Percentiles rank a stretch among this genome's conserved stretches.
These are phyloP conservation scores for Coreius guichenoti DNA, from an alignment of 2,797 vertebrate species.

Conservation along the genomic window DNA sequence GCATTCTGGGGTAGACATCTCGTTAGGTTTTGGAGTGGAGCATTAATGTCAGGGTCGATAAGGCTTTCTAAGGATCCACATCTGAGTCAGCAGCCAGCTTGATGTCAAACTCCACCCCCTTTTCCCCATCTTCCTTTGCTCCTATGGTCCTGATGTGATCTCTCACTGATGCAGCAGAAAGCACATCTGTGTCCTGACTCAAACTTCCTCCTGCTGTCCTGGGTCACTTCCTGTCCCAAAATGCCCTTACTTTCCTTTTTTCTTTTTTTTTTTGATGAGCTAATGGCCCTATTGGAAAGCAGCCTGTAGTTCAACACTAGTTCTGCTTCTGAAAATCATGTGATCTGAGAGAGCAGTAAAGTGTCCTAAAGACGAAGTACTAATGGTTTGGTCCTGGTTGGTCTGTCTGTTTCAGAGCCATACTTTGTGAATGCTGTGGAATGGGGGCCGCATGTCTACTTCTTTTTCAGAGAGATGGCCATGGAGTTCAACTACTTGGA, in stretches of 20 bases:
- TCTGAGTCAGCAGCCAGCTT: slow-evolving; percentile 38
- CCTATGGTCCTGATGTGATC: slow-evolving; percentile 10
- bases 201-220: slow-evolving; percentile 18
- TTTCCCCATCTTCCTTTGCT: slow-evolving; percentile 8
- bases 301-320: background rate
- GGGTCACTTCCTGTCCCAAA: slow-evolving; percentile 24
- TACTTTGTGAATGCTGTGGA: slow-evolving; percentile 93
- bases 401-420: slow-evolving; percentile 80
- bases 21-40: slow-evolving; percentile 9
- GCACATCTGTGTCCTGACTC: slow-evolving; percentile 14
- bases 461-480: slow-evolving; percentile 97
- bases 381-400: background rate
- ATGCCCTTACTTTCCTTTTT: background rate
- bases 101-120: slow-evolving; percentile 1
- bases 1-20: background rate
- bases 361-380: background rate
- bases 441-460: slow-evolving; percentile 94
- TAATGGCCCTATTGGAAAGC: slow-evolving; percentile 26
- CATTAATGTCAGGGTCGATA: slow-evolving; percentile 26
- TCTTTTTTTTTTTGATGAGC: background rate
- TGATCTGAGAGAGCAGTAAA: background rate
- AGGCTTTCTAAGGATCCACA: slow-evolving; percentile 8
- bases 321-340: background rate
- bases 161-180: slow-evolving; percentile 38
- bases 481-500: slow-evolving; percentile 98